Percentiles rank a stretch among this genome's conserved stretches.
Evolutionary conservation across 23 tunicate species (phyloP).

Genomic region (Trididemnum clinides): DNA sequence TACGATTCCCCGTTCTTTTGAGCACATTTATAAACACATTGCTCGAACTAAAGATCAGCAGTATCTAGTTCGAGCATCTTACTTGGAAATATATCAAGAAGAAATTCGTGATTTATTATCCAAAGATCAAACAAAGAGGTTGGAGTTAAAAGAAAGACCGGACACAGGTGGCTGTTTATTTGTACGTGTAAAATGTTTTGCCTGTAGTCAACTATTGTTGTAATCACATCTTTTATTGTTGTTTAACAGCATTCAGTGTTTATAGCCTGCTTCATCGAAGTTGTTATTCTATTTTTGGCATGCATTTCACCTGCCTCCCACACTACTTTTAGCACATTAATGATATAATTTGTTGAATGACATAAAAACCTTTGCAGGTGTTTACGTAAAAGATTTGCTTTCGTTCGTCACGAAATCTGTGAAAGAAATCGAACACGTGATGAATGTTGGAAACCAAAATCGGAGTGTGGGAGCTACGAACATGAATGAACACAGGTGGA

Average conservation of each 20-base stretch:
- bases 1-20: conserved; percentile 97
- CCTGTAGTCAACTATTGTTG: no score
- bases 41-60: conserved; percentile 95
- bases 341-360: no score
- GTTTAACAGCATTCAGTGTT: no score
- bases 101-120: conserved; percentile 86
- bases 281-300: no score
- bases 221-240: no score
- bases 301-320: no score
- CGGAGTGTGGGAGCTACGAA: conserved; percentile 96
- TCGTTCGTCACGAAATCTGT: conserved; percentile 95
- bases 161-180: conserved; percentile 95
- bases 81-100: conserved; percentile 96
- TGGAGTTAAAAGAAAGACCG: conserved; percentile 91
- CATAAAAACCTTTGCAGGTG: conserved; percentile 60
- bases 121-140: conserved; percentile 90
- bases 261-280: no score
- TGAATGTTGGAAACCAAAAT: conserved; percentile 98
- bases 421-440: conserved; percentile 97
- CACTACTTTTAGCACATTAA: no score
- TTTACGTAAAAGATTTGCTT: conserved; percentile 88
- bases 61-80: conserved; percentile 89
- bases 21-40: conserved; percentile 94
- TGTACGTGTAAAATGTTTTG: no score
- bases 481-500: conserved; percentile 97